A percentile compares a stretch with the other conserved stretches of the same genome.
Evolutionary conservation across 2,888 invertebrate genomes (phyloP).

Genomic region (Celastrina argiolus): DNA sequence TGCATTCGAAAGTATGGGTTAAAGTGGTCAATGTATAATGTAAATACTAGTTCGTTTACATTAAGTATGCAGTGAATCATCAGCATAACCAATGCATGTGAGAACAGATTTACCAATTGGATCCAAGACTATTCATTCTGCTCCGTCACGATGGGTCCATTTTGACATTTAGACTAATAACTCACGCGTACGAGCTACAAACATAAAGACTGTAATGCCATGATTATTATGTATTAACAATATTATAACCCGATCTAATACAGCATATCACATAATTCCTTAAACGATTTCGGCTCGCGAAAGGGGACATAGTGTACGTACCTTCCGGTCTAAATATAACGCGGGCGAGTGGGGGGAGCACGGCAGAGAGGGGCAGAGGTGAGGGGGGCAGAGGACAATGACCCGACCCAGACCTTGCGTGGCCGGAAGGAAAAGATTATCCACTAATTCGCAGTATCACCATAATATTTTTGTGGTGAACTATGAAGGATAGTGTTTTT

Average conservation of each 20-base stretch:
- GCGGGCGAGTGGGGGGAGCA: conserved; percentile 33
- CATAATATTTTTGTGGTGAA: neutral
- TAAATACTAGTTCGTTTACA: no score
- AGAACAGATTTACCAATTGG: no score
- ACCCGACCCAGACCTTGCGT: conserved; percentile 70
- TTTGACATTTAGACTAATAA: no score
- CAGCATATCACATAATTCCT: conserved; percentile 19
- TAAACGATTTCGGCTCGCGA: conserved; percentile 31
- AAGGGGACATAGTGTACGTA: conserved; percentile 60
- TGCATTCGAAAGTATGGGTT: no score
- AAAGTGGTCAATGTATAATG: no score
- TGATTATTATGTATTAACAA: neutral
- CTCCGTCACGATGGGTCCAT: no score
- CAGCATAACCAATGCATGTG: no score
- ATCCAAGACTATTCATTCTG: no score
- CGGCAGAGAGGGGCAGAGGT: conserved; percentile 26
- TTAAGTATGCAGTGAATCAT: no score
- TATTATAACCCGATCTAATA: neutral
- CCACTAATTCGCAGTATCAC: conserved; percentile 13
- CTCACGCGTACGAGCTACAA: no score
- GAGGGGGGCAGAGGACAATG: conserved; percentile 43
- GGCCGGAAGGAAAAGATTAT: conserved; percentile 49
- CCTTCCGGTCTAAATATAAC: conserved; percentile 71
- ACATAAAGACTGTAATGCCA: no score
- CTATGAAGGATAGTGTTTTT: neutral